A percentile compares a stretch with the other conserved stretches of the same genome.
phyloP scores from a whole-genome alignment of 1,140 invertebrate genomes.

The Aculops lycopersici region DNA sequence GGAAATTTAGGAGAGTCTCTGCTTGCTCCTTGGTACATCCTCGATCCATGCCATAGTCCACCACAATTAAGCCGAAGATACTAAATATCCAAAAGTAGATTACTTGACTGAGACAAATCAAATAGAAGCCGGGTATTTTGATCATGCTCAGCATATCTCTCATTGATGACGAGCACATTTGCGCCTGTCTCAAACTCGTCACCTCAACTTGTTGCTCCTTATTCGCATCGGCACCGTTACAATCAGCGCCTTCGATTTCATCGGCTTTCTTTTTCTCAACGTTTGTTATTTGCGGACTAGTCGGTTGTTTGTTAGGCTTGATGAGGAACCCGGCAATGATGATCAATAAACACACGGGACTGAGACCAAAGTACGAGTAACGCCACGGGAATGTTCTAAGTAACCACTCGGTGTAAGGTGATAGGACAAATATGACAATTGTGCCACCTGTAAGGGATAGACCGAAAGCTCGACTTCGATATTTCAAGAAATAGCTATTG shows the following conservation, averaged over 20 bases:
- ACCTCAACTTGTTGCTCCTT: too few relatives aligned
- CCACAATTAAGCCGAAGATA: slow-evolving; percentile 9
- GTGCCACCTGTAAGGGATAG: not conserved
- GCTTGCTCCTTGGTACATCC: slow-evolving; percentile 5
- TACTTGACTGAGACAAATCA: slow-evolving; percentile 7
- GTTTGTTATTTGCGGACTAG: too few relatives aligned
- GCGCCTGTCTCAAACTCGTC: too few relatives aligned
- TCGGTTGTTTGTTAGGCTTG: not conserved
- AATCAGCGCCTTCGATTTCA: too few relatives aligned
- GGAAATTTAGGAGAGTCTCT: slow-evolving; percentile 8
- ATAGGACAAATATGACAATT: not conserved
- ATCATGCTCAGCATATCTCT: too few relatives aligned
- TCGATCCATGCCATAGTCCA: slow-evolving; percentile 11
- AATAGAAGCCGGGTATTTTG: slow-evolving; percentile 4
- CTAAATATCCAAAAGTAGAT: slow-evolving; percentile 8
- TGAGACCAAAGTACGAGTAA: not conserved
- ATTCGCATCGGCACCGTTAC: too few relatives aligned
- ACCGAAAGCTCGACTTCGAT: not conserved
- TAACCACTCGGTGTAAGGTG: not conserved
- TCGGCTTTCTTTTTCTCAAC: too few relatives aligned
- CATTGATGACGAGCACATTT: too few relatives aligned
- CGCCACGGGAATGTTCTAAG: not conserved
- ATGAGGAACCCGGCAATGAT: not conserved
- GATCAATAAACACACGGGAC: not conserved
- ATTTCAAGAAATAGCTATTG: not conserved